Evolutionary conservation across 2,113 vertebrate genomes (phyloP).

Genomic region (Mesitornis unicolor): DNA sequence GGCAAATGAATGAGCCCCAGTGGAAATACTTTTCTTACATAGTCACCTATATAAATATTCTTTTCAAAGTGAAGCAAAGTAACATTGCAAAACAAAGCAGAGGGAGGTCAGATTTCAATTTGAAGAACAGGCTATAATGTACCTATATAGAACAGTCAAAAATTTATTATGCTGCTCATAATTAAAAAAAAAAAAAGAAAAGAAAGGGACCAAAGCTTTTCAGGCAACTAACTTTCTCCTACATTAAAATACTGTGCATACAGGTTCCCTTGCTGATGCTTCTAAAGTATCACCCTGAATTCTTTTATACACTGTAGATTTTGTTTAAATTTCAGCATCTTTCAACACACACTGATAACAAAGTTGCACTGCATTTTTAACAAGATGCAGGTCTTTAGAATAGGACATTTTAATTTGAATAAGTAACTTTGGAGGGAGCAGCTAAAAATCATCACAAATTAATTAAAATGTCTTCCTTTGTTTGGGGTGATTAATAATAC

Average conservation of each 20-base stretch:
- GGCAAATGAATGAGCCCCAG: not conserved
- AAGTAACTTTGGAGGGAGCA: constrained; percentile 54
- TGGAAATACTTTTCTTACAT: not conserved
- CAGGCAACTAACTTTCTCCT: not conserved
- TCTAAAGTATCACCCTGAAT: not conserved
- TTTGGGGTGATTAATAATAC: constrained; percentile 78
- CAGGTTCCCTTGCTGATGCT: not conserved
- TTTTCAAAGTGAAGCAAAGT: not conserved
- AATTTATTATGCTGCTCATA: not conserved
- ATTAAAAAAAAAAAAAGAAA: not conserved
- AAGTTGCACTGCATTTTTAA: constrained; percentile 34
- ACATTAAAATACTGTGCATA: not conserved
- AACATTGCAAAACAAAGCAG: not conserved
- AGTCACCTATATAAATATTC: not conserved
- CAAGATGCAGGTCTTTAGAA: constrained; percentile 5
- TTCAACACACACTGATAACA: not conserved
- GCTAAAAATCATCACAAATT: constrained; percentile 72
- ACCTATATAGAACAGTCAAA: not conserved
- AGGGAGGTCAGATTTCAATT: not conserved
- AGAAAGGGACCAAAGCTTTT: not conserved
- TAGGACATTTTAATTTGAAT: constrained; percentile 57
- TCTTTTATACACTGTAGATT: not conserved
- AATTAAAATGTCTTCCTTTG: constrained; percentile 77
- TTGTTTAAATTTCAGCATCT: not conserved
- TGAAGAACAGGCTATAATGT: not conserved